Evolutionary conservation across 2,888 invertebrate species (phyloP), one percentile per base, ranked within the genome.

Genomic region (Drosophila quasianomalipes): DNA sequence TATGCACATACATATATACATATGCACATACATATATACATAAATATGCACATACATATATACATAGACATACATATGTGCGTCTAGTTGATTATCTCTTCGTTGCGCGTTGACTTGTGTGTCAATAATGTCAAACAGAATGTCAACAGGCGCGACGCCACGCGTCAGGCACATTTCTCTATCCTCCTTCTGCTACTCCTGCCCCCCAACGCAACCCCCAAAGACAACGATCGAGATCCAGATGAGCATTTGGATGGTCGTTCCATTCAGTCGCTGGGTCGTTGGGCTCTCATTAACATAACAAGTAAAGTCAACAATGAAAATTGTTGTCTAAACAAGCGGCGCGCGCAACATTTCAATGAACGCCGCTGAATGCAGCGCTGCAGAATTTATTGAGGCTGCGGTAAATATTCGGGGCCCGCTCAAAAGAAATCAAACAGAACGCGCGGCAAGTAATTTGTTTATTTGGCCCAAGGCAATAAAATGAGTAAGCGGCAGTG

Each of bases 281-380:
- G 67, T 39, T 44, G 59, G 70, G 58, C 85, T 81, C 85, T 90
- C 90, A 86, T 86, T 86, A 86, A 88, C 85, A 90, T 85, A 86
- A 86, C 90, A 90, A 90, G 85, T 87, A 90, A 90, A 90, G 88
- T 86, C 85, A 86, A 86, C 85, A 86, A 90, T 86, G 90, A 81
- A 86, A 86, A 86, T 90, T 86, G 85, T 86, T 86, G 85, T 86
- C 88, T 86, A 90, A 86, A 86, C 85, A 85, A 89, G 90, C 78
- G 90, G 88, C 75, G 72, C 72, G 82, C 85, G 68, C 87, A 84
- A 75, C 85, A 79, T 82, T 85, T 89, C 85, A 85, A 85, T 89
- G 82, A 74, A 87, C 70, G 79, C 77, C 81, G 80, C 74, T 64
- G 58, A 28, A 57, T 58, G 78, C 83, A 85, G 82, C 79, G 84